These are phyloP conservation scores for Perca schrenkii DNA, from an alignment of 2,113 vertebrate species.

Conservation along the genomic window DNA sequence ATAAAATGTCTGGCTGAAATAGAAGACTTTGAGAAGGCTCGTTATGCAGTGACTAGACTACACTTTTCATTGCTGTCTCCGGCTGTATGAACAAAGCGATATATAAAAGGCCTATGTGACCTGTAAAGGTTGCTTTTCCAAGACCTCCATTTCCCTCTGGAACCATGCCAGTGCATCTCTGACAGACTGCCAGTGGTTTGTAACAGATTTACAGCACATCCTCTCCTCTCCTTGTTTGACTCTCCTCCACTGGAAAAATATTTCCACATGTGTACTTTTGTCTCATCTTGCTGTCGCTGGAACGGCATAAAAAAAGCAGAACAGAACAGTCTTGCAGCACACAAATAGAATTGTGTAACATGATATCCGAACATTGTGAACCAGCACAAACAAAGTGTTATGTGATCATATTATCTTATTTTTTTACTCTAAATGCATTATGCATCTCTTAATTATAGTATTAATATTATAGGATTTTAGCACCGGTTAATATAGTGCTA, in stretches of 20 bases:
- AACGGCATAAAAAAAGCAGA: slow-evolving; percentile 63
- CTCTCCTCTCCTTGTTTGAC: slow-evolving; percentile 58
- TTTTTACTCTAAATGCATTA: not conserved
- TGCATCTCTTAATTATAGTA: not conserved
- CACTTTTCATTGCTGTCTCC: slow-evolving; percentile 23
- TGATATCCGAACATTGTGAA: slow-evolving; percentile 66
- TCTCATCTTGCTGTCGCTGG: slow-evolving; percentile 39
- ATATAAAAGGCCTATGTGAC: slow-evolving; percentile 38
- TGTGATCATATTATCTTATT: slow-evolving; percentile 9
- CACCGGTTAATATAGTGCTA: not conserved
- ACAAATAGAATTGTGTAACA: slow-evolving; percentile 72
- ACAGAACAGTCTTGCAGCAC: slow-evolving; percentile 53
- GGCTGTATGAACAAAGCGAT: slow-evolving; percentile 31
- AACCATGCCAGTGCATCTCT: slow-evolving; percentile 46
- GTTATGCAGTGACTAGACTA: not conserved
- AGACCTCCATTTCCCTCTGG: slow-evolving; percentile 37
- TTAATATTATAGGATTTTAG: not conserved
- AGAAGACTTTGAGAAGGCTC: slow-evolving; percentile 13
- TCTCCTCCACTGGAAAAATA: slow-evolving; percentile 71
- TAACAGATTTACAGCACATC: slow-evolving; percentile 60
- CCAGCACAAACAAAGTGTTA: slow-evolving; percentile 14
- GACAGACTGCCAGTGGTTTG: slow-evolving; percentile 56
- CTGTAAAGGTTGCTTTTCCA: slow-evolving; percentile 35
- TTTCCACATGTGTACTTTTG: slow-evolving; percentile 71
- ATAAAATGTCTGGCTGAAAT: slow-evolving; percentile 31